Evolutionary conservation across 2,797 vertebrate genomes (phyloP).

Genomic region (Cynodonichthys magdalenae): DNA sequence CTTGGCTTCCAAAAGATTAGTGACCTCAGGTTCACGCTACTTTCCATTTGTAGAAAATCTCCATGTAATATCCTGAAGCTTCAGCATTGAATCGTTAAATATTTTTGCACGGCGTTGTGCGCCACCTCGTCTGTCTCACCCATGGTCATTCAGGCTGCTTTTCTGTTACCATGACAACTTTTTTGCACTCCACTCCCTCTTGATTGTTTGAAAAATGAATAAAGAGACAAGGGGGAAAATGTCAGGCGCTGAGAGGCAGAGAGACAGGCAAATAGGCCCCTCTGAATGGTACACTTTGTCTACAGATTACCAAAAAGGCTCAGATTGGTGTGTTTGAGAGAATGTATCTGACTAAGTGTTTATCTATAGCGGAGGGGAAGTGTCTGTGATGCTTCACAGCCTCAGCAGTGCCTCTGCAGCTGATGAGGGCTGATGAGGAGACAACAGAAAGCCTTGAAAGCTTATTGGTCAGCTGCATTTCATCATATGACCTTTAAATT

Average conservation of each 20-base stretch:
- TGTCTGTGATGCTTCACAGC: constrained; percentile 42
- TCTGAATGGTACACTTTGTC: constrained; percentile 48
- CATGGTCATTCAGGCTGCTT: constrained; percentile 67
- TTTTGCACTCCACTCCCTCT: constrained; percentile 56
- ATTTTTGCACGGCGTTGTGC: constrained; percentile 44
- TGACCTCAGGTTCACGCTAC: constrained; percentile 22
- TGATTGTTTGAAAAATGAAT: constrained; percentile 71
- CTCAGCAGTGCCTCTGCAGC: constrained; percentile 13
- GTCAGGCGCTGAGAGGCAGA: constrained; percentile 52
- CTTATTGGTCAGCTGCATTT: constrained; percentile 8
- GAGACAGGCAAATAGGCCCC: constrained; percentile 41
- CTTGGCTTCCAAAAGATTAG: constrained; percentile 7
- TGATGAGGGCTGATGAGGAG: constrained; percentile 16
- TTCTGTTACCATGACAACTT: constrained; percentile 77
- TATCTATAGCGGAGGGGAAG: constrained; percentile 49
- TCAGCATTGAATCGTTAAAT: constrained; percentile 53
- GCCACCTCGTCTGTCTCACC: constrained; percentile 58
- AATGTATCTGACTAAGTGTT: constrained; percentile 31
- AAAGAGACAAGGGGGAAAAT: constrained; percentile 64
- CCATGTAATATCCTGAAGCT: constrained; percentile 46
- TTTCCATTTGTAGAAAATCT: constrained; percentile 43
- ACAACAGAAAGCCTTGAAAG: constrained; percentile 13
- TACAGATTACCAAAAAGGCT: constrained; percentile 46
- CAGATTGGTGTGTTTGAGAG: constrained; percentile 33
- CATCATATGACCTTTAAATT: constrained; percentile 20